Base-by-base conservation (phyloP, 2,797 vertebrate species). In the Ara ararauna region DNA sequence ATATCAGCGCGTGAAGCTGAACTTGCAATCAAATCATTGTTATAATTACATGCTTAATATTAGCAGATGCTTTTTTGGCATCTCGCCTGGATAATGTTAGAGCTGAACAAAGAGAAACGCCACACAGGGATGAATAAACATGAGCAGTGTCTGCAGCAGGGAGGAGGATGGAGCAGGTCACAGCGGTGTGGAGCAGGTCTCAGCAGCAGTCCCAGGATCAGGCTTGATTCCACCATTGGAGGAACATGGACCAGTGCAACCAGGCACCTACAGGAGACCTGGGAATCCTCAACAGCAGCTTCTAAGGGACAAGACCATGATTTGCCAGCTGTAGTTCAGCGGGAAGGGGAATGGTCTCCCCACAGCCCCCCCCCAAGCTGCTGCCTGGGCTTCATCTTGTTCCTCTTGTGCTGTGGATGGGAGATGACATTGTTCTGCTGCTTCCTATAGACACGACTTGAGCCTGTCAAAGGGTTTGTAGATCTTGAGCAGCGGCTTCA, bases 301-400 rank as follows among this genome's bases (percentile, higher is more conserved):
- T 73, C 36, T 60, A 44, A 11, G 6, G n/a, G 73, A 22, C 38
- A 45, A 34, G 66, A 66, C 20, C 24, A 9, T 18, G 13, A 29
- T 40, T 26, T 51, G 47, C n/a, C 68, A 64, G 48, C 42, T 32
- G 44, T 32, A 6, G 7, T 11, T 32, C 9, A 7, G 30, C 6
- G 18, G 58, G 47, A 42, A 70, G 17, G 18, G 68, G n/a, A 66
- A 11, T 5, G 65, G 22, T 18, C 62, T 58, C 50, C 34, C 30
- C 13, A 16, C 5, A 24, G 26, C 34, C 32, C 16, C 54, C 54
- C 67, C 70, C 66, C 18, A 40, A 5, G 26, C 19, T n/a, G n/a
- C 62, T 56, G 30, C 21, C 34, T 3, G 10, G 26, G 18, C 42
- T 44, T 78, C 50, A 0, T 2, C 1, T 1, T 4, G 7, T 14